Evolutionary conservation across 2,797 vertebrate species (phyloP), one percentile per base, ranked within the genome.

Genomic region (Nothura maculosa): DNA sequence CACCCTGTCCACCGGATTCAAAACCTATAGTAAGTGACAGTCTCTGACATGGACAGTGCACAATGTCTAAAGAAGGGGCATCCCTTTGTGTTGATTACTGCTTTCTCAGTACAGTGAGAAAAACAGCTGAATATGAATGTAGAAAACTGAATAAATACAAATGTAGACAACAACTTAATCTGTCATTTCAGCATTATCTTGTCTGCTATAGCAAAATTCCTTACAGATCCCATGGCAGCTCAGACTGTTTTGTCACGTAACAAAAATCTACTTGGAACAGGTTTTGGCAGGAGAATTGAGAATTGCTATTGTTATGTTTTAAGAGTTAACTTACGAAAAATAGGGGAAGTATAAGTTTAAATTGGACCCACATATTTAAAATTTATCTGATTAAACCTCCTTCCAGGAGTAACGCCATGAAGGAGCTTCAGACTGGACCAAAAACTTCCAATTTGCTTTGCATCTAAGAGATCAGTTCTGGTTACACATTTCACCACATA

Each of bases 21-120:
- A 72, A 81, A 47, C 89, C 84, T 55, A 86, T 91, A 2, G 98
- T 98, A 95, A 98, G 98, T 95, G 76, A 88, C 52, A 27, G 40
- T 79, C 70, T 50, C 69, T 27, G 36, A 42, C 15, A 58, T 3
- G 17, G 76, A 22, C 1, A 45, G 38, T n/a, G 25, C 45, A 81
- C 87, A 80, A 88, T 1, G 6, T 57, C 11, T 3, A 28, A 20
- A 60, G 48, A 13, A 22, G 84, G 84, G 13, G 30, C 4, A 42
- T 15, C 9, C 20, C 15, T 10, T 1, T 32, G 6, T 8, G 3
- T 28, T 68, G 6, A 27, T 62, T 77, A 54, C 18, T 89, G 36
- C 6, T 89, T 32, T 77, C 14, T 27, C 50, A 80, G 22, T 12
- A 54, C 0, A 82, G 12, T 9, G 5, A 67, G 52, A 13, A 45